phyloP scores from a whole-genome alignment of 2,113 vertebrate species.

The Empidonax alnorum region DNA sequence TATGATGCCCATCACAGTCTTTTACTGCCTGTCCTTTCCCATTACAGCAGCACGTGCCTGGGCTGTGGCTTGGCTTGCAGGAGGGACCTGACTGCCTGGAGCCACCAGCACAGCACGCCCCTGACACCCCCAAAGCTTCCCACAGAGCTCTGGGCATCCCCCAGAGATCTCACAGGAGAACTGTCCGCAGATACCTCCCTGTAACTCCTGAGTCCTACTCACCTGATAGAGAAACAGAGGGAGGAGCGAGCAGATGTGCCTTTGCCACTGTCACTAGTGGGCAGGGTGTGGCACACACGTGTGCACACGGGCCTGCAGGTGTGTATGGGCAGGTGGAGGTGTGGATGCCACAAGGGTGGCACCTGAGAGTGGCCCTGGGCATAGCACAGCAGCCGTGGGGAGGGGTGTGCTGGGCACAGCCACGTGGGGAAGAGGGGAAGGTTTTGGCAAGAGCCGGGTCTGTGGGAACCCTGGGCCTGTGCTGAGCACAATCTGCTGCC shows the following conservation, averaged over 20 bases:
- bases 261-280: background rate
- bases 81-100: background rate
- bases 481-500: background rate
- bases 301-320: fast-evolving
- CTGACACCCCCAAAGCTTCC: background rate
- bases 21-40: conserved; percentile 31
- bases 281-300: fast-evolving
- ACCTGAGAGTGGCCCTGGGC: background rate
- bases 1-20: conserved; percentile 46
- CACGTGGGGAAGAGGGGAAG: background rate
- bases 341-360: background rate
- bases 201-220: fast-evolving
- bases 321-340: background rate
- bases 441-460: background rate
- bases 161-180: background rate
- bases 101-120: background rate
- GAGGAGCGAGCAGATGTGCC: background rate
- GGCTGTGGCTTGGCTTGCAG: fast-evolving
- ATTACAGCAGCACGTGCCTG: background rate
- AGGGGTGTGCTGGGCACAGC: background rate
- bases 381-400: fast-evolving
- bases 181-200: fast-evolving
- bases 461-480: background rate
- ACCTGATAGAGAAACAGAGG: background rate
- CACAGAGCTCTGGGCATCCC: background rate